Evolutionary conservation across 2,113 vertebrate genomes (phyloP), one percentile per base, ranked within the genome.

Genomic region (Hippocampus guttulatus): DNA sequence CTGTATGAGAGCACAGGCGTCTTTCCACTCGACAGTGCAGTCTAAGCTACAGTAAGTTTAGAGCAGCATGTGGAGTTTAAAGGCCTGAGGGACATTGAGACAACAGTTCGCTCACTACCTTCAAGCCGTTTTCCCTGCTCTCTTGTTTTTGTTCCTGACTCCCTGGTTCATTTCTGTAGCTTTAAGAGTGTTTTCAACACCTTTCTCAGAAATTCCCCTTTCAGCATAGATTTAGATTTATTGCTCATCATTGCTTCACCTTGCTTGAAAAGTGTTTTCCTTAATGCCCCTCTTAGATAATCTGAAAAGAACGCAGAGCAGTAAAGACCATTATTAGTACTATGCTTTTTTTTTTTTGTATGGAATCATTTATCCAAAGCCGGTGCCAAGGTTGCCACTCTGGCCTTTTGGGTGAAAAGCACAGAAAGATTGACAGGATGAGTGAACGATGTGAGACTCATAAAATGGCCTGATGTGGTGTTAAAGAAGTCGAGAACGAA

Each of bases 351-450:
- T 82, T 89, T 88, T 87, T 86, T 38, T 38, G 80, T 76, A 90
- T 92, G 91, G 91, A 90, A 92, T 86, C 84, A 75, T 89, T 93
- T 91, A 91, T 77, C 57, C 61, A 3, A 43, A 64, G 41, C 78
- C 47, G 57, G 55, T 87, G 91, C 90, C 92, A 92, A 82, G 68
- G 76, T 84, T 63, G 66, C 66, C 75, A 68, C 76, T 80, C 78
- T 71, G 73, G 75, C 40, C 47, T 84, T 84, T 83, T 84, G 70
- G 63, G 54, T 81, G 76, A 78, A 81, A 74, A 18, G 45, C 54
- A 76, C 67, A 83, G 80, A 84, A 51, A 75, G 73, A 80, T 45
- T 75, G 82, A 81, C 70, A 73, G 67, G 74, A 78, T 79, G 79
- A 82, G 71, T 75, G 71, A 78, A 91, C 82, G 84, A 77, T 81